Conservation (phyloP, 2,113 vertebrate species). For the Origma solitaria region DNA sequence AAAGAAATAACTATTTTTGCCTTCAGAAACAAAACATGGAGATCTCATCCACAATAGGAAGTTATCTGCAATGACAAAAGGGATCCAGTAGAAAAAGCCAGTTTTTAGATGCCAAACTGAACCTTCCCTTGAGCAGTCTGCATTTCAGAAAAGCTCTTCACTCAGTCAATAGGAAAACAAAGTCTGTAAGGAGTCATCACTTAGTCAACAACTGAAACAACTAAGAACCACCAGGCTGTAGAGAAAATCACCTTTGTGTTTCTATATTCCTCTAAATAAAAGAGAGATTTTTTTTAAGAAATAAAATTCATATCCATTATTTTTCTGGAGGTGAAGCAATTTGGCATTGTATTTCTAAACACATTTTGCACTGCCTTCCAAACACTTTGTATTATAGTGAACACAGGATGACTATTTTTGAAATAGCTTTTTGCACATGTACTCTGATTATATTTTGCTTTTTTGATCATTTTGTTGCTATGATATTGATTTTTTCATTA, state of each 20-base stretch:
- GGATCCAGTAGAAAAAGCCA: background rate
- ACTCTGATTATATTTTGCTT: background rate
- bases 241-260: background rate
- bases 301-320: background rate
- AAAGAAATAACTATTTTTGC: background rate
- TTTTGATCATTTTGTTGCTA: background rate
- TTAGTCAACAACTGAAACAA: background rate
- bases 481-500: conserved; percentile 23
- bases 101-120: background rate
- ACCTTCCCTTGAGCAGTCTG: background rate
- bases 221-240: background rate
- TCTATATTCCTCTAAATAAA: background rate
- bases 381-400: background rate
- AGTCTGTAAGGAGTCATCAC: background rate
- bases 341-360: background rate
- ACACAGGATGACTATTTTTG: background rate
- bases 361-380: background rate
- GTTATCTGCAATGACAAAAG: background rate
- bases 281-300: background rate
- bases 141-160: background rate
- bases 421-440: background rate
- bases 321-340: background rate
- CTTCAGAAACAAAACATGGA: background rate
- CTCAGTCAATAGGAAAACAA: background rate
- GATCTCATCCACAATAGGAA: background rate